Conservation (phyloP, 1,140 invertebrate genomes). For the Drosophila melanogaster region DNA sequence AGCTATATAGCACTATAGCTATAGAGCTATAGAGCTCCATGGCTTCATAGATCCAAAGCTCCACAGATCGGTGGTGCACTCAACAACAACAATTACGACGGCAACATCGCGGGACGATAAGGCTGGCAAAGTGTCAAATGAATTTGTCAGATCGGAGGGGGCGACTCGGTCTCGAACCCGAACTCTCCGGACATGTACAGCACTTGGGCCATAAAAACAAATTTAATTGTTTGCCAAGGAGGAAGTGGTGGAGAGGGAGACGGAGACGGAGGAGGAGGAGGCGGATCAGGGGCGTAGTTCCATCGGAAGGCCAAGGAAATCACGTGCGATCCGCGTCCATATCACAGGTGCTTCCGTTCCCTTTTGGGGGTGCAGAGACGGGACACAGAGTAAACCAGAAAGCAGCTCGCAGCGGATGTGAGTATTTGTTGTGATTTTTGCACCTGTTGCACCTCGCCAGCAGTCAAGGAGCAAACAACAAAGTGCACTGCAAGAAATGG, state of each 20-base stretch:
- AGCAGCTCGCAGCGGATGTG: slow-evolving; percentile 57
- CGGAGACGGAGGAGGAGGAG: not conserved
- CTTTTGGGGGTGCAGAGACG: not conserved
- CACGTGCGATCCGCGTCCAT: slow-evolving; percentile 49
- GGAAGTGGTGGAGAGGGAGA: not conserved
- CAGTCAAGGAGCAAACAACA: slow-evolving; percentile 40
- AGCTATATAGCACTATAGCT: slow-evolving; percentile 10
- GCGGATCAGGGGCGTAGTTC: slow-evolving; percentile 5
- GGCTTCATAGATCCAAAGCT: slow-evolving; percentile 8
- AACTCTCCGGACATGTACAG: slow-evolving; percentile 52
- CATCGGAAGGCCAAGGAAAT: slow-evolving; percentile 46
- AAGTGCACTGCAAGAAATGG: not conserved
- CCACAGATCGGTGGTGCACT: slow-evolving; percentile 11
- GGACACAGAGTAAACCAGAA: slow-evolving; percentile 12
- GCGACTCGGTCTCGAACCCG: slow-evolving; percentile 33
- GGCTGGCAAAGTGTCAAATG: slow-evolving; percentile 75
- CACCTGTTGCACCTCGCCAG: slow-evolving; percentile 71
- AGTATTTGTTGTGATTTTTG: slow-evolving; percentile 77
- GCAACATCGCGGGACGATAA: slow-evolving; percentile 63
- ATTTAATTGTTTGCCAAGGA: slow-evolving; percentile 47
- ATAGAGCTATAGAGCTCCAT: not conserved
- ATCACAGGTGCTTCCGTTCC: slow-evolving; percentile 75
- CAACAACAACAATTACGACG: slow-evolving; percentile 40
- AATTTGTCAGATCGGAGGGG: slow-evolving; percentile 68
- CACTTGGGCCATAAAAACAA: slow-evolving; percentile 56